phyloP scores from a whole-genome alignment of 2,113 vertebrate genomes.

The Malaclemys terrapin region DNA sequence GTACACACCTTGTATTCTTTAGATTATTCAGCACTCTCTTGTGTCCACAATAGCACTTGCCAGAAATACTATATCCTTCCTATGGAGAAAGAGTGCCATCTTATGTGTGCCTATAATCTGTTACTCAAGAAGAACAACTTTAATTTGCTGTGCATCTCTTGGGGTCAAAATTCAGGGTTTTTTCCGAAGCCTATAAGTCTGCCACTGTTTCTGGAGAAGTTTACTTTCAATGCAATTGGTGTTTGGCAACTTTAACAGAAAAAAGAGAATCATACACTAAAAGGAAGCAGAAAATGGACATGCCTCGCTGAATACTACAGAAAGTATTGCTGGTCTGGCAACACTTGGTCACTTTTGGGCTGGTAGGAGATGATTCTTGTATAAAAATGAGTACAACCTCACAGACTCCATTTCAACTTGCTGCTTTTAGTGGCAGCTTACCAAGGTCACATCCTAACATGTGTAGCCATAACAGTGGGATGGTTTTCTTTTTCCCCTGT shows the following conservation, averaged over 20 bases:
- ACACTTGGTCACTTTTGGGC: background rate
- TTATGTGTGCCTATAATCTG: background rate
- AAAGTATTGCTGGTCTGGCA: background rate
- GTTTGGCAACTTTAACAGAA: background rate
- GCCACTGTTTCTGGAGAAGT: background rate
- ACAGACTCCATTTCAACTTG: background rate
- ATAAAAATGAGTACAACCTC: background rate
- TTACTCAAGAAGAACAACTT: background rate
- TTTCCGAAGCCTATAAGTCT: background rate
- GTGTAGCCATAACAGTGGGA: fast-evolving
- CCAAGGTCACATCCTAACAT: background rate
- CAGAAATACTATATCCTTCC: fast-evolving
- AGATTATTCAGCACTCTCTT: background rate
- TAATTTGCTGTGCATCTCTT: background rate
- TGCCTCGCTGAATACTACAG: background rate
- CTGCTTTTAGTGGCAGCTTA: background rate
- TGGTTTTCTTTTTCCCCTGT: background rate
- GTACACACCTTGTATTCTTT: background rate
- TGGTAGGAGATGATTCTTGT: background rate
- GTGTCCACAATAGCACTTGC: background rate
- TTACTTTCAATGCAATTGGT: background rate
- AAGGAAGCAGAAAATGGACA: fast-evolving
- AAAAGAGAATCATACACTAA: background rate
- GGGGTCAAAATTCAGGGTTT: background rate
- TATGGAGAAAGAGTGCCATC: background rate